phyloP scores from a whole-genome alignment of 2,113 vertebrate species.

The Eublepharis macularius region DNA sequence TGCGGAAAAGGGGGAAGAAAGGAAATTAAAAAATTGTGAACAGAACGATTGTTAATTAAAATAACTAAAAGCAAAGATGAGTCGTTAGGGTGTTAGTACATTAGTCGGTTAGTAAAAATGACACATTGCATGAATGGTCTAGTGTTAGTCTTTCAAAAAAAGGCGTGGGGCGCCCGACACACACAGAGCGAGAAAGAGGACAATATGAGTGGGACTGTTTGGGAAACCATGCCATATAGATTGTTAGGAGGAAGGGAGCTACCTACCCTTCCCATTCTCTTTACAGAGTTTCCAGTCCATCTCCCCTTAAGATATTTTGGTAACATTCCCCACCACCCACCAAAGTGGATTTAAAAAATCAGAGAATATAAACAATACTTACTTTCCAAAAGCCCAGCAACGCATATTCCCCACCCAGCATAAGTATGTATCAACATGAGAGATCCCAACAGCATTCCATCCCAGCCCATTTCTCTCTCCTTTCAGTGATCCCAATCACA shows the following conservation, averaged over 20 bases:
- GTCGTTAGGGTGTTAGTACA: constrained; percentile 88
- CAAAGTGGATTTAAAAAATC: constrained; percentile 2
- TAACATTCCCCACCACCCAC: neutral
- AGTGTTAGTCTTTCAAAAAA: constrained; percentile 88
- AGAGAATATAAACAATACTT: constrained; percentile 67
- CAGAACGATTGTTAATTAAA: constrained; percentile 99
- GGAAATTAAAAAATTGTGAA: constrained; percentile 99
- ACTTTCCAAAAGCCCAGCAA: constrained; percentile 59
- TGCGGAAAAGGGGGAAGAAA: constrained; percentile 99
- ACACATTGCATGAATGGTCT: constrained; percentile 95
- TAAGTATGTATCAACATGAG: constrained; percentile 21
- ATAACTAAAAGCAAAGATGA: constrained; percentile 94
- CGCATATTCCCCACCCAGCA: constrained; percentile 14
- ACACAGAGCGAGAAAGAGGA: constrained; percentile 77
- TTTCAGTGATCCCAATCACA: constrained; percentile 19
- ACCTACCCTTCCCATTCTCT: constrained; percentile 40
- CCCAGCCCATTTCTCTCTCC: constrained; percentile 16
- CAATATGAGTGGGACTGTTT: constrained; percentile 78
- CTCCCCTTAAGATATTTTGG: constrained; percentile 24
- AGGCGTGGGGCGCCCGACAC: constrained; percentile 77
- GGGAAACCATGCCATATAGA: constrained; percentile 63
- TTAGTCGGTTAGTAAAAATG: constrained; percentile 98
- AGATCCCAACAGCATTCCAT: neutral
- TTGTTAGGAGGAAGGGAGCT: constrained; percentile 45
- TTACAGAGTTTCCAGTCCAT: constrained; percentile 27